A percentile compares a stretch with the other conserved stretches of the same genome.
phyloP scores from a whole-genome alignment of 2,888 invertebrate genomes.

The Drosophila prolongata region DNA sequence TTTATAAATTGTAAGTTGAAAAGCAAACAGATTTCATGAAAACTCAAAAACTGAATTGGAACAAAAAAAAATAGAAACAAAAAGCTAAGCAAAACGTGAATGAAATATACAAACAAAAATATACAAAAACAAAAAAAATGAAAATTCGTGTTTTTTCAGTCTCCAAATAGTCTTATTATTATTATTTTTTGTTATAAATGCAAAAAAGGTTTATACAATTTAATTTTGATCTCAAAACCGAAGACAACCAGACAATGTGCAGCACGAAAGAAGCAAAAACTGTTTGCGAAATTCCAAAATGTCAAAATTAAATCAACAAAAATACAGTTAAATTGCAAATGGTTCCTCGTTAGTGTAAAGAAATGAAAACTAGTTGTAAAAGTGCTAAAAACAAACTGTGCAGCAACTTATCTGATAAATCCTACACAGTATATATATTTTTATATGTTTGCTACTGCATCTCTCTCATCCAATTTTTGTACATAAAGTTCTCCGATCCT shows the following conservation, averaged over 20 bases:
- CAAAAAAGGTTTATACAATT: constrained; percentile 59
- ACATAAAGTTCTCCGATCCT: constrained; percentile 34
- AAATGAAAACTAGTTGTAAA: constrained; percentile 70
- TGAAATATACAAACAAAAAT: constrained; percentile 20
- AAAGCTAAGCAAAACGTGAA: constrained; percentile 20
- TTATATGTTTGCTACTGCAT: constrained; percentile 39
- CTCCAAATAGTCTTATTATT: constrained; percentile 71
- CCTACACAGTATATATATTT: constrained; percentile 45
- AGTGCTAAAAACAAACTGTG: constrained; percentile 58
- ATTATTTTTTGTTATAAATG: constrained; percentile 55
- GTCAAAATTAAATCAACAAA: constrained; percentile 67
- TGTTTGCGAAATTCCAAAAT: constrained; percentile 73
- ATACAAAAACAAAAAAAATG: constrained; percentile 11
- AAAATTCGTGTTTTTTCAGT: constrained; percentile 48
- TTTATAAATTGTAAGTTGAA: constrained; percentile 76
- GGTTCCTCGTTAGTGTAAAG: constrained; percentile 82
- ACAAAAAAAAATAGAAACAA: constrained; percentile 36
- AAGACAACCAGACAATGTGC: constrained; percentile 54
- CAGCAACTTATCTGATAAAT: constrained; percentile 40
- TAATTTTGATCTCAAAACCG: constrained; percentile 81
- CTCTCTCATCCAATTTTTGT: constrained; percentile 45
- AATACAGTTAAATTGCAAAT: constrained; percentile 75
- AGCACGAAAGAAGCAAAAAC: constrained; percentile 57
- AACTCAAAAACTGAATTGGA: constrained; percentile 53
- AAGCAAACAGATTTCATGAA: constrained; percentile 26